Evolutionary conservation across 2,113 vertebrate genomes (phyloP).

Genomic region (Thamnaconus septentrionalis): DNA sequence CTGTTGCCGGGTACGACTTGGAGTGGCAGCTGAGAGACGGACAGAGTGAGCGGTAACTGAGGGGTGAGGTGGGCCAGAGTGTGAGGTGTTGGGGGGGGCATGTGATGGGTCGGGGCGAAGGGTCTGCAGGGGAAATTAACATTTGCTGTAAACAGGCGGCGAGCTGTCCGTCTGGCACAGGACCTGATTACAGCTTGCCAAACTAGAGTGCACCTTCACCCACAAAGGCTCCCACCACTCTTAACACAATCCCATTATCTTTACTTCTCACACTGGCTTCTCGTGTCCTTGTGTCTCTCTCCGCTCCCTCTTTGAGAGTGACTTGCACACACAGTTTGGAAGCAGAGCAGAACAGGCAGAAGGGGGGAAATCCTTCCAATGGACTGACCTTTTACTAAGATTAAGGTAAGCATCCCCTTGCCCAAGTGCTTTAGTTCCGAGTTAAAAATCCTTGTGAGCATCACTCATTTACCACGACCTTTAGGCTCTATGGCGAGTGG

Average conservation of each 20-base stretch:
- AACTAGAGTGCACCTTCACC: constrained; percentile 18
- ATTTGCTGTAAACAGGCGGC: constrained; percentile 62
- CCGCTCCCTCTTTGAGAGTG: too few species aligned
- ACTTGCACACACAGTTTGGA: too few species aligned
- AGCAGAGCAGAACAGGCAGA: too few species aligned
- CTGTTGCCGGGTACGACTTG: constrained; percentile 7
- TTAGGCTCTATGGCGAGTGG: too few species aligned
- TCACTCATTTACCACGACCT: too few species aligned
- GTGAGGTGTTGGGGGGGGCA: constrained; percentile 5
- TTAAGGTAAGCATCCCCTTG: too few species aligned
- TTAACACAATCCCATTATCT: constrained; percentile 44
- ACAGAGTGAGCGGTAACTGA: constrained; percentile 11
- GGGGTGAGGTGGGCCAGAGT: constrained; percentile 5
- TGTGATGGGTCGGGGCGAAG: constrained; percentile 36
- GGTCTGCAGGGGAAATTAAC: constrained; percentile 63
- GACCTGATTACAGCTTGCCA: constrained; percentile 73
- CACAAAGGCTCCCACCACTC: constrained; percentile 35
- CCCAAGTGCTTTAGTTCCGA: too few species aligned
- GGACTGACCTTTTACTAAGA: too few species aligned
- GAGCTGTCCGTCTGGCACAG: constrained; percentile 62
- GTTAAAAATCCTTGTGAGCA: too few species aligned
- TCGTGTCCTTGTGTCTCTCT: neutral
- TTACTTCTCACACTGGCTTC: neutral
- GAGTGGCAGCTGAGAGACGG: neutral
- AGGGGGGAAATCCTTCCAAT: too few species aligned